phyloP scores from a whole-genome alignment of 2,888 invertebrate genomes.

The Drosophila affinis region DNA sequence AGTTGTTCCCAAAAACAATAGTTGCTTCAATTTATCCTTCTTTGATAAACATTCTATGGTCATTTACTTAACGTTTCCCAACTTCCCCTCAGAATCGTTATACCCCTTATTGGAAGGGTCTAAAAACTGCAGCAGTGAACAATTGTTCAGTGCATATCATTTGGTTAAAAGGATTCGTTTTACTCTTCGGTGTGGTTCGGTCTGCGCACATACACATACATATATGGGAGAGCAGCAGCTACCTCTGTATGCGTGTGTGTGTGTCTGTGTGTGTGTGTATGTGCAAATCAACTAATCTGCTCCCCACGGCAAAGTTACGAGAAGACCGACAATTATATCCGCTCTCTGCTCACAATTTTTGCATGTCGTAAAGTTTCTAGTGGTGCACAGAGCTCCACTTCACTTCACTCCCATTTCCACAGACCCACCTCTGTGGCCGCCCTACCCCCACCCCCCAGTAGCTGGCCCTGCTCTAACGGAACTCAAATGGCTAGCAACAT shows the following conservation, averaged over 20 bases:
- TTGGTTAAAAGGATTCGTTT: constrained; percentile 82
- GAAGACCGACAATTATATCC: constrained; percentile 81
- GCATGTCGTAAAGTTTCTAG: constrained; percentile 79
- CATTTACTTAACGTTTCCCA: not conserved
- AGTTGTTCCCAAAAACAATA: too few species aligned
- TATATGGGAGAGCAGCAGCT: not conserved
- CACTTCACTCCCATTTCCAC: not conserved
- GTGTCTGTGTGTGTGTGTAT: constrained; percentile 26
- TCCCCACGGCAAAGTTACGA: constrained; percentile 80
- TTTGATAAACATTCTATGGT: not conserved
- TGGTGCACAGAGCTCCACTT: constrained; percentile 65
- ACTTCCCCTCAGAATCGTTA: not conserved
- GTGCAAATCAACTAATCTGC: constrained; percentile 79
- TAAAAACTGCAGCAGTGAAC: constrained; percentile 65
- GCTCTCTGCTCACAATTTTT: constrained; percentile 80
- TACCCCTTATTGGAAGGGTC: not conserved
- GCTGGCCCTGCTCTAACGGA: constrained; percentile 29
- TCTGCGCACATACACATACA: constrained; percentile 14
- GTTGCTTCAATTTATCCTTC: too few species aligned
- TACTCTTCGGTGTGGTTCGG: constrained; percentile 54
- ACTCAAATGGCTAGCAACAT: constrained; percentile 37
- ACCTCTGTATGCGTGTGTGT: constrained; percentile 17
- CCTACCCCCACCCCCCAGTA: not conserved
- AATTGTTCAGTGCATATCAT: constrained; percentile 80
- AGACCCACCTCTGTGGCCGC: not conserved